Percentiles rank a stretch among this genome's conserved stretches.
These are phyloP conservation scores for Oophaga sylvatica DNA, from an alignment of 2,797 vertebrate species.

Conservation along the genomic window DNA sequence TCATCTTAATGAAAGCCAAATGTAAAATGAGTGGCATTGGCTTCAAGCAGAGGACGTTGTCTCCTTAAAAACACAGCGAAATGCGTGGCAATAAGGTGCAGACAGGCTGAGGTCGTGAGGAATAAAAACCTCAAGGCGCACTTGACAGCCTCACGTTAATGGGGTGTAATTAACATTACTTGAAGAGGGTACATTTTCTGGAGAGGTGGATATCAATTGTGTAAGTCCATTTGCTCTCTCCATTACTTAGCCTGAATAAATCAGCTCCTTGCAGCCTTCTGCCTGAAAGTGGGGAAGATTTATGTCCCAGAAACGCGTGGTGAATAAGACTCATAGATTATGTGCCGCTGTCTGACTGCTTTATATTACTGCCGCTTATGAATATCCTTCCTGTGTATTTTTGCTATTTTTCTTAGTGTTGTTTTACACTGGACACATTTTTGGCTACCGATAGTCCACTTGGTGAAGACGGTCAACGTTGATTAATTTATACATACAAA, in stretches of 20 bases:
- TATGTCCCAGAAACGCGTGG: conserved; percentile 29
- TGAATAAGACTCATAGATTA: conserved; percentile 46
- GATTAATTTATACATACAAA: too few species aligned
- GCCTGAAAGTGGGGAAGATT: conserved; percentile 45
- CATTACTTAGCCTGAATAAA: conserved; percentile 59
- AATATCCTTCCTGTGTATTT: conserved; percentile 4
- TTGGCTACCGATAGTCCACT: not conserved
- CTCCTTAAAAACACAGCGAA: conserved; percentile 66
- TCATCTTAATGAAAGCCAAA: conserved; percentile 72
- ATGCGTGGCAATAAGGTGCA: conserved; percentile 66
- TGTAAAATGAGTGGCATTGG: conserved; percentile 68
- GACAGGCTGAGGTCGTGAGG: conserved; percentile 65
- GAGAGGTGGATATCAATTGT: conserved; percentile 63
- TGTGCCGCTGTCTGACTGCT: not conserved
- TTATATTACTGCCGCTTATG: not conserved
- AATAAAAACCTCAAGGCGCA: conserved; percentile 65
- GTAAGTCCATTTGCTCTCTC: conserved; percentile 56
- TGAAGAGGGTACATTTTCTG: conserved; percentile 52
- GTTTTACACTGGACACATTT: not conserved
- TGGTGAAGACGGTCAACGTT: not conserved
- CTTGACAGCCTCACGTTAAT: conserved; percentile 69
- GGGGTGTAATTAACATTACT: conserved; percentile 66
- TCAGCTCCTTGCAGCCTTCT: conserved; percentile 37
- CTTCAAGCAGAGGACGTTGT: conserved; percentile 63
- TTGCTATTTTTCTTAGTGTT: not conserved